These are phyloP conservation scores for Eretmochelys imbricata DNA, from an alignment of 2,113 vertebrate genomes.

Conservation along the genomic window DNA sequence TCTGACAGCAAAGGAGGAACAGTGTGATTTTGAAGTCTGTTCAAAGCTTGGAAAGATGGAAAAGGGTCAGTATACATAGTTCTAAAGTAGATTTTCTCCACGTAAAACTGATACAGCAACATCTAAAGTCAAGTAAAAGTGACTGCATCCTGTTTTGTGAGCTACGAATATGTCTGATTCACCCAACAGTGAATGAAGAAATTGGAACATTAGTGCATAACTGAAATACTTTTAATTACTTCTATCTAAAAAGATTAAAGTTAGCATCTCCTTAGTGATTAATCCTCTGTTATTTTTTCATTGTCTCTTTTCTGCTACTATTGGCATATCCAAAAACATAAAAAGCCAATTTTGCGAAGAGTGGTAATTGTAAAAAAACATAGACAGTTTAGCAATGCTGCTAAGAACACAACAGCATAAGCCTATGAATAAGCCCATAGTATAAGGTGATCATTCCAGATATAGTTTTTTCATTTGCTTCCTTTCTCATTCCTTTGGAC, in stretches of 20 bases:
- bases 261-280: not conserved
- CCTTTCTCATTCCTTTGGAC: not conserved
- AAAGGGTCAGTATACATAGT: constrained; percentile 43
- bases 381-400: not conserved
- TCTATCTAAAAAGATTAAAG: not conserved
- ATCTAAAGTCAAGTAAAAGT: not conserved
- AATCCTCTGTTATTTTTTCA: not conserved
- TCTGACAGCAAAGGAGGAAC: constrained; percentile 30
- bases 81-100: not conserved
- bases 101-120: not conserved
- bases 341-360: not conserved
- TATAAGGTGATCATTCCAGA: not conserved
- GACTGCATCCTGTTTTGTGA: not conserved
- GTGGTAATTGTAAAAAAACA: not conserved
- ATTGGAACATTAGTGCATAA: not conserved
- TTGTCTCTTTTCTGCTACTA: not conserved
- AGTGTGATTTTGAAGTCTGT: not conserved
- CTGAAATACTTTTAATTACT: not conserved
- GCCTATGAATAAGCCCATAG: not conserved
- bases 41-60: constrained; percentile 29
- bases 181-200: not conserved
- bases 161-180: not conserved
- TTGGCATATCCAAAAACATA: not conserved
- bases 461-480: not conserved
- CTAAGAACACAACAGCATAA: not conserved